Base-by-base conservation (phyloP, 2,113 vertebrate species). In the Hiodon tergisus region DNA sequence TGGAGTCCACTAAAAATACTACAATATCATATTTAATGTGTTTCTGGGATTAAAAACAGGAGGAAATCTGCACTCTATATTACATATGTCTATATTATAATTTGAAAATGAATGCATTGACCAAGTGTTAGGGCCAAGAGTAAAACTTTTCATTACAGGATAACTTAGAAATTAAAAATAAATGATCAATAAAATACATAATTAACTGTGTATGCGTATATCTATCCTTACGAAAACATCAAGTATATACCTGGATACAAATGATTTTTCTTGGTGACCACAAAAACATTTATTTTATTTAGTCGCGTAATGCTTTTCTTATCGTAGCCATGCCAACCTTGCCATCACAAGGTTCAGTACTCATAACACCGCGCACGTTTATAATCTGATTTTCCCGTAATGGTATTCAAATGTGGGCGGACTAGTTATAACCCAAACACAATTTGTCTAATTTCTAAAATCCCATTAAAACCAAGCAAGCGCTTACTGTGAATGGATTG, bases 401-500 rank as follows among this genome's bases (percentile, higher is more conserved):
- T 69, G 58, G 50, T 48, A 69, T 55, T 59, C 59, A n/a, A 60
- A 11, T 60, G 73, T n/a, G 47, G n/a, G n/a, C 14, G 53, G 55
- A 75, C 13, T 75, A 69, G n/a, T 61, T 69, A 57, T 61, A 75
- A 69, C 5, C 5, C 69, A 75, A 89, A 89, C 90, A 89, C 90
- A 83, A 74, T 63, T 75, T 70, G 74, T 82, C 78, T 79, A 78
- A 83, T 80, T 85, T 86, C 78, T 81, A 82, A 81, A 86, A 88
- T 85, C 81, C 68, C 74, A 79, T 77, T 82, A 86, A 84, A 87
- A 83, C 85, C 84, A 87, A 89, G 79, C 84, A 80, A 67, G 17
- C 62, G 82, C 88, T 90, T 86, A 85, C 82, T 89, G 75, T 82
- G 81, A 83, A 81, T 54, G 84, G 85, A 80, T 77, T 84, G 79